These are phyloP conservation scores for Pterophyllum scalare DNA, from an alignment of 2,113 vertebrate genomes.

Conservation along the genomic window DNA sequence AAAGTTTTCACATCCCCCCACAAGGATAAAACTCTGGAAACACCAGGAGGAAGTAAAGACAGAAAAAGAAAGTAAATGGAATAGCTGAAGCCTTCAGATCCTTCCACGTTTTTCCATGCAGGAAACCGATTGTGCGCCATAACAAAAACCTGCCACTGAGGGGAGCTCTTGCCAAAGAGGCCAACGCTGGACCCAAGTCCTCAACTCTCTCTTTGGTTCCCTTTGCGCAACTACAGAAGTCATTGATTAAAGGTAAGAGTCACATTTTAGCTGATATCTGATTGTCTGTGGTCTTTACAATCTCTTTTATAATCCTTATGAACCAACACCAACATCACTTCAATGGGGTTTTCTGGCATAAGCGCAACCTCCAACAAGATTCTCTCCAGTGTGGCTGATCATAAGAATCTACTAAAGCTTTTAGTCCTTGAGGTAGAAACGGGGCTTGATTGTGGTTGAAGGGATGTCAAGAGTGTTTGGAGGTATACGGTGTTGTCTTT, in stretches of 20 bases:
- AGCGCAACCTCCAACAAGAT: slow-evolving; percentile 1
- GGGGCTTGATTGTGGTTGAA: slow-evolving; percentile 33
- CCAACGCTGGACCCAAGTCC: neutral
- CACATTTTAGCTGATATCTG: slow-evolving; percentile 32
- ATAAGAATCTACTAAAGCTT: slow-evolving; percentile 30
- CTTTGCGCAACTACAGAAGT: neutral
- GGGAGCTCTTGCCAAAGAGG: slow-evolving; percentile 45
- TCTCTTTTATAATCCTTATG: slow-evolving; percentile 24
- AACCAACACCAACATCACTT: slow-evolving; percentile 16
- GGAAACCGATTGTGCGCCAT: slow-evolving; percentile 38
- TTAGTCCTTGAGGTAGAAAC: slow-evolving; percentile 69
- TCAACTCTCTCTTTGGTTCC: neutral
- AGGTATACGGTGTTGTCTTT: slow-evolving; percentile 61
- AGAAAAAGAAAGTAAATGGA: neutral
- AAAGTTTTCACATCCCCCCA: slow-evolving; percentile 3
- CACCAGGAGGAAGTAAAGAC: slow-evolving; percentile 4
- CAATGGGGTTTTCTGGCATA: slow-evolving; percentile 13
- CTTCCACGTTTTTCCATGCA: neutral
- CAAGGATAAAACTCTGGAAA: slow-evolving; percentile 23
- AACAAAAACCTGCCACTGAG: slow-evolving; percentile 52
- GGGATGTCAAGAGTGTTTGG: slow-evolving; percentile 53
- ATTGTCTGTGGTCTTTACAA: slow-evolving; percentile 62
- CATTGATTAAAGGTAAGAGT: slow-evolving; percentile 1
- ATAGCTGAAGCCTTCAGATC: neutral
- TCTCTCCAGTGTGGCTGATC: slow-evolving; percentile 1